These are phyloP conservation scores for Tylochromis polylepis DNA, from an alignment of 2,113 vertebrate species.

Conservation along the genomic window DNA sequence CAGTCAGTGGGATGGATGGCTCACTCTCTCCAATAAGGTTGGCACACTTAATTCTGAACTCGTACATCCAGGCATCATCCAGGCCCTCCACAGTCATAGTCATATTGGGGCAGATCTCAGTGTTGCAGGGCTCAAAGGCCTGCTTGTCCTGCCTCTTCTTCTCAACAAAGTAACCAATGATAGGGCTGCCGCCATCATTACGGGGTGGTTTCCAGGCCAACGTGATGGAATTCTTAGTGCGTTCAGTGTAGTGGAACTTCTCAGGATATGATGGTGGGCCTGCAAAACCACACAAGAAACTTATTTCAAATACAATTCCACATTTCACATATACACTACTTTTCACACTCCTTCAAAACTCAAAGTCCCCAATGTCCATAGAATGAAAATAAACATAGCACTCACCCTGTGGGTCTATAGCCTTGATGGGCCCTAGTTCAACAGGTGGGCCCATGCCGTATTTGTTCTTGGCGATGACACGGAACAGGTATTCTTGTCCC, in stretches of 20 bases:
- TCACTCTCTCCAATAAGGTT: conserved; percentile 92
- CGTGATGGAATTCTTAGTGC: conserved; percentile 87
- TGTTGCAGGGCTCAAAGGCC: conserved; percentile 87
- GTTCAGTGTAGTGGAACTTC: conserved; percentile 92
- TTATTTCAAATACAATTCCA: background rate
- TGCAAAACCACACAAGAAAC: conserved; percentile 34
- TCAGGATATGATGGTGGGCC: conserved; percentile 92
- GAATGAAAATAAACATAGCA: background rate
- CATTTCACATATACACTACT: background rate
- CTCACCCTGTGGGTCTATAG: conserved; percentile 91
- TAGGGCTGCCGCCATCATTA: conserved; percentile 90
- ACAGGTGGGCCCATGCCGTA: conserved; percentile 87
- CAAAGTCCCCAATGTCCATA: background rate
- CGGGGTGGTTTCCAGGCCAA: conserved; percentile 93
- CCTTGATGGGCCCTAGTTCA: conserved; percentile 86
- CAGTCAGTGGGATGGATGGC: conserved; percentile 85
- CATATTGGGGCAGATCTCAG: conserved; percentile 78
- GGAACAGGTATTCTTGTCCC: conserved; percentile 92
- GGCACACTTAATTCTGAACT: conserved; percentile 93
- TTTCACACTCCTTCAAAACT: background rate
- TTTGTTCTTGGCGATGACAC: conserved; percentile 94
- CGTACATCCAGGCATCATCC: conserved; percentile 90
- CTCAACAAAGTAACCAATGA: conserved; percentile 92
- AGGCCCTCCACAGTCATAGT: conserved; percentile 86
- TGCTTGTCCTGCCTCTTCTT: conserved; percentile 88